These are phyloP conservation scores for Polymixis flavicincta DNA, from an alignment of 2,888 invertebrate species.

Conservation along the genomic window DNA sequence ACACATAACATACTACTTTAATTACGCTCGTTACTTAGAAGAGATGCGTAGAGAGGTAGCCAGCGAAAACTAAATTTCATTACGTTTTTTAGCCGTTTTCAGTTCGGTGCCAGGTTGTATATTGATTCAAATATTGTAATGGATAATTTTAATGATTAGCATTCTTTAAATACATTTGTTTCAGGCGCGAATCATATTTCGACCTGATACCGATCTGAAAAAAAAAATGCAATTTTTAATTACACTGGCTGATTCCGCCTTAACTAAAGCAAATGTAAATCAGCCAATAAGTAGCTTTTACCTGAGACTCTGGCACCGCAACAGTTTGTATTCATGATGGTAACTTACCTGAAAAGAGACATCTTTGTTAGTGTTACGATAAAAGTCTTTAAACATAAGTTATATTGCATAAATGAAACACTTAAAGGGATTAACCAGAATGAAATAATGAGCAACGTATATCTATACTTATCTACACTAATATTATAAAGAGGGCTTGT, in stretches of 20 bases:
- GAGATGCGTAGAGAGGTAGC: neutral
- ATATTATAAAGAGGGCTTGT: too few species aligned
- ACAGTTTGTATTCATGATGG: neutral
- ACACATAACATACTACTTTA: neutral
- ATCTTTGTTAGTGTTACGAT: neutral
- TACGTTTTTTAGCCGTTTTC: neutral
- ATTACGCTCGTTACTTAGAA: neutral
- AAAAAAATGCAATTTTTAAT: neutral
- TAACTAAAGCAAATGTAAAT: neutral
- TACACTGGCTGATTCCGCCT: neutral
- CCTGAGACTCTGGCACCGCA: neutral
- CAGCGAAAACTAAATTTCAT: neutral
- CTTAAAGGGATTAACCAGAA: neutral
- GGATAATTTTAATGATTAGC: neutral
- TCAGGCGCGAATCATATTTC: neutral
- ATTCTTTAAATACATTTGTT: neutral
- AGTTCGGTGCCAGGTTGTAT: neutral
- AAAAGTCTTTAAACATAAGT: neutral
- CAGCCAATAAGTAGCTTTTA: slow-evolving; percentile 8
- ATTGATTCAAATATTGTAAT: neutral
- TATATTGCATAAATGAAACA: neutral
- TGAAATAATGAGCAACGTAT: too few species aligned
- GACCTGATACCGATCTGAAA: neutral
- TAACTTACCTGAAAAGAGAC: slow-evolving; percentile 50
- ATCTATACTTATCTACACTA: too few species aligned